Evolutionary conservation across 1,140 invertebrate genomes (phyloP), one percentile per base, ranked within the genome.

Genomic region (Drosophila lacertosa): DNA sequence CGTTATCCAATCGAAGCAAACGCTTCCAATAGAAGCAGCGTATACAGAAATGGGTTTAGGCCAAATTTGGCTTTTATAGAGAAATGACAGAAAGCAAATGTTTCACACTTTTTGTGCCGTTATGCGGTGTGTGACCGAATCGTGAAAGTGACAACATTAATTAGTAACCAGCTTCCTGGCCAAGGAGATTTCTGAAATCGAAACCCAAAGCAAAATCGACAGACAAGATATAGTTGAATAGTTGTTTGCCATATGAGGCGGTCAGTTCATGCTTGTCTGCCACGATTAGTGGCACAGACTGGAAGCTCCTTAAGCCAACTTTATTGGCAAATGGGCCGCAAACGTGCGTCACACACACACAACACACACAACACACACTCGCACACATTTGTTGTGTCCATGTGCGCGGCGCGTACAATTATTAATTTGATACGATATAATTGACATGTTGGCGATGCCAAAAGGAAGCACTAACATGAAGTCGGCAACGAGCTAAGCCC

Each of bases 341-440:
- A 66, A 84, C 75, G 80, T 67, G 51, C 75, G 69, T 45, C 58
- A 37, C 18, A 29, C 29, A 7, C 20, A 40, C 18, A 16, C 47
- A n/a, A n/a, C 3, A 26, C 20, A 16, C 16, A 16, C 3, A 26
- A 26, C 16, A 16, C 4, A 26, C 4, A 26, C 22, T 9, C 4
- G 10, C 37, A 24, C n/a, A 24, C 4, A 15, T 39, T 11, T 10
- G 9, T 29, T 66, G 45, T 59, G 45, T 9, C 59, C 26, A 83
- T 83, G 71, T 68, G 65, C 70, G 72, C 71, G 67, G 74, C 81
- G 71, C 73, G 81, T 89, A 88, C 84, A 89, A 89, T 89, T 89
- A 89, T 89, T 89, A 89, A 89, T 89, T 89, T 89, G 84, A 89
- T 89, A 89, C 77, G 84, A 89, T 84, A 89, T 89, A 89, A 89